Evolutionary conservation across 1,140 invertebrate species (phyloP).

Genomic region (Drosophila chauvacae): DNA sequence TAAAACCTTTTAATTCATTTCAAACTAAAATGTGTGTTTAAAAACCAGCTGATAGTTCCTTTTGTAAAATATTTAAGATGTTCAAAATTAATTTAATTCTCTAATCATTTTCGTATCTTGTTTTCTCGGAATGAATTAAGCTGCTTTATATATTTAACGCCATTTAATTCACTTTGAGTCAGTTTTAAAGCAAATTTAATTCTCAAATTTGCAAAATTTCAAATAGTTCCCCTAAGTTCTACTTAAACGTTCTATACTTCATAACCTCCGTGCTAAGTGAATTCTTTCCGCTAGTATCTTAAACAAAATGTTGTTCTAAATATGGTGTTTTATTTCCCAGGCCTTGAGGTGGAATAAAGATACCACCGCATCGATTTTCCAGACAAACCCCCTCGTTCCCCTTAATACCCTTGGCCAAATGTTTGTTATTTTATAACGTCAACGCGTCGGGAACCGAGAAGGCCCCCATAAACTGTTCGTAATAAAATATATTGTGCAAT

Average conservation of each 20-base stretch:
- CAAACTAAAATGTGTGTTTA: too few species aligned
- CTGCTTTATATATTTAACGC: too few species aligned
- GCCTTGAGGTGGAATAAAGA: constrained; percentile 13
- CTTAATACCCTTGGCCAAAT: constrained; percentile 3
- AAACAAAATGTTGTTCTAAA: not conserved
- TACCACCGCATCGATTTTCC: constrained; percentile 31
- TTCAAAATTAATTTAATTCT: too few species aligned
- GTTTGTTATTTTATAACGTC: constrained; percentile 51
- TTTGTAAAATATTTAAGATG: too few species aligned
- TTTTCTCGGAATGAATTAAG: too few species aligned
- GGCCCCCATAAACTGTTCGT: constrained; percentile 48
- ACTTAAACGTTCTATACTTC: not conserved
- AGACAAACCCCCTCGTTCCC: not conserved
- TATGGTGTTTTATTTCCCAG: not conserved
- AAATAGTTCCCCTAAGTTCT: not conserved
- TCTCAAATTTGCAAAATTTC: not conserved
- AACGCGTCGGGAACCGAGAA: constrained; percentile 28
- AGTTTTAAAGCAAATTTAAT: not conserved
- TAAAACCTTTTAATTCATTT: too few species aligned
- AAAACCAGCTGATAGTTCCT: too few species aligned
- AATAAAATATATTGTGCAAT: constrained; percentile 68
- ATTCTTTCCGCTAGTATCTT: not conserved
- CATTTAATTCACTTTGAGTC: too few species aligned
- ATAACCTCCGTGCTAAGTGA: too few species aligned
- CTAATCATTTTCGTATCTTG: too few species aligned